A percentile compares a stretch with the other conserved stretches of the same genome.
phyloP scores from a whole-genome alignment of 2,113 vertebrate genomes.

The Eidolon helvum region DNA sequence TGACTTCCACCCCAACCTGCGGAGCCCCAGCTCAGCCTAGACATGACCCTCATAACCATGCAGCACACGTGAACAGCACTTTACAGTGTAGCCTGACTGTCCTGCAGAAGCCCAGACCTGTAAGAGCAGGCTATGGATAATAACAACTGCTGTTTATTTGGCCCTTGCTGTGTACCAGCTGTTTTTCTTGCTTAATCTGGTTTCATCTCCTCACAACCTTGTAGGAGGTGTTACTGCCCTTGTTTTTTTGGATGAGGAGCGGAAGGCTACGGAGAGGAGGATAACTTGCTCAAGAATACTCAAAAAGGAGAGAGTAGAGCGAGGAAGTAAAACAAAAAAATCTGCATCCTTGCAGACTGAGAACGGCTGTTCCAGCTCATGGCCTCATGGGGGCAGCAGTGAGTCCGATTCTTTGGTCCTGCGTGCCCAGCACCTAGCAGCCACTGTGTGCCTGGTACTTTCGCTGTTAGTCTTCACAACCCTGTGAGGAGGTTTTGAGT shows the following conservation, averaged over 20 bases:
- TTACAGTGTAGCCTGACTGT: background rate
- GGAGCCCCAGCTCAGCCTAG: background rate
- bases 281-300: background rate
- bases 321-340: background rate
- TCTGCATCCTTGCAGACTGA: fast-evolving
- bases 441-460: background rate
- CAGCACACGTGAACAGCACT: background rate
- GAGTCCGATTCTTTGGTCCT: fast-evolving
- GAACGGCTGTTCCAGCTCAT: fast-evolving
- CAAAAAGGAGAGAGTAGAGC: background rate
- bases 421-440: too few relatives aligned
- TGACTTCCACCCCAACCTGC: background rate
- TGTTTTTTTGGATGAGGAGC: background rate
- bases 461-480: fast-evolving
- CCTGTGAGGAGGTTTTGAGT: background rate
- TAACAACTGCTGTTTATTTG: background rate
- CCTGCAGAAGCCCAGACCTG: background rate
- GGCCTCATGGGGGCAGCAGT: background rate
- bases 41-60: background rate
- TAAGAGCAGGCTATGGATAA: background rate
- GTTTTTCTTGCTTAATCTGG: background rate
- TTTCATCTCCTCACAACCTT: background rate
- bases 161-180: background rate
- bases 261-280: background rate
- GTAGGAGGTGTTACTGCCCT: fast-evolving